phyloP scores from a whole-genome alignment of 2,888 invertebrate genomes.

The Leucophora obtusa region DNA sequence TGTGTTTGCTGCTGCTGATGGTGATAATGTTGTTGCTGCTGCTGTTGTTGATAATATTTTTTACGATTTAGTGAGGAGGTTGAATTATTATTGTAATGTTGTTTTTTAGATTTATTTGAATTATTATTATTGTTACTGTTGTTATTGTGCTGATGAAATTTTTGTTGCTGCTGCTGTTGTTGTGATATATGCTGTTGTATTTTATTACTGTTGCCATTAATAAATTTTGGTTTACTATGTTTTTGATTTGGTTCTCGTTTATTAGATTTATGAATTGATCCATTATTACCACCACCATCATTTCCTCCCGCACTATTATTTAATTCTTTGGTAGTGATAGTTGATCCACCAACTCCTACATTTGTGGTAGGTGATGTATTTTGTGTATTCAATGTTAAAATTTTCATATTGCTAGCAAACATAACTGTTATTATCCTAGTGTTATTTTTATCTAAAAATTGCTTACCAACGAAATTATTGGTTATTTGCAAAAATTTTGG shows the following conservation, averaged over 20 bases:
- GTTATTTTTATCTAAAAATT: constrained; percentile 6
- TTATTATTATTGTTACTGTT: constrained; percentile 24
- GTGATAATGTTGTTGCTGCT: constrained; percentile 31
- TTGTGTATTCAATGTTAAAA: constrained; percentile 68
- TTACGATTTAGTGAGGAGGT: constrained; percentile 62
- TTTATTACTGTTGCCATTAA: constrained; percentile 47
- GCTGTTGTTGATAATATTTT: constrained; percentile 59
- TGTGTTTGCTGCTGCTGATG: constrained; percentile 26
- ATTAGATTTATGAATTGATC: constrained; percentile 37
- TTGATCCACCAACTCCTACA: constrained; percentile 41
- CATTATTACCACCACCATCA: constrained; percentile 5
- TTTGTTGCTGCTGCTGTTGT: constrained; percentile 35
- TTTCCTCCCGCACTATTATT: constrained; percentile 10
- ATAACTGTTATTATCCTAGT: constrained; percentile 40
- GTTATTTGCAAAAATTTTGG: constrained; percentile 11
- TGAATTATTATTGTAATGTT: constrained; percentile 60
- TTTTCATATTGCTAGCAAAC: constrained; percentile 71
- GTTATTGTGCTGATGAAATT: constrained; percentile 28
- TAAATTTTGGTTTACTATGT: constrained; percentile 52
- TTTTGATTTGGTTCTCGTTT: constrained; percentile 61
- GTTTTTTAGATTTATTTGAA: constrained; percentile 43
- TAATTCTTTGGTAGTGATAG: constrained; percentile 55
- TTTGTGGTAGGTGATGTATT: constrained; percentile 29
- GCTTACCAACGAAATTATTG: constrained; percentile 14
- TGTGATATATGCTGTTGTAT: constrained; percentile 55